A percentile compares a stretch with the other conserved stretches of the same genome.
phyloP scores from a whole-genome alignment of 2,113 vertebrate genomes.

The Pelodiscus sinensis region DNA sequence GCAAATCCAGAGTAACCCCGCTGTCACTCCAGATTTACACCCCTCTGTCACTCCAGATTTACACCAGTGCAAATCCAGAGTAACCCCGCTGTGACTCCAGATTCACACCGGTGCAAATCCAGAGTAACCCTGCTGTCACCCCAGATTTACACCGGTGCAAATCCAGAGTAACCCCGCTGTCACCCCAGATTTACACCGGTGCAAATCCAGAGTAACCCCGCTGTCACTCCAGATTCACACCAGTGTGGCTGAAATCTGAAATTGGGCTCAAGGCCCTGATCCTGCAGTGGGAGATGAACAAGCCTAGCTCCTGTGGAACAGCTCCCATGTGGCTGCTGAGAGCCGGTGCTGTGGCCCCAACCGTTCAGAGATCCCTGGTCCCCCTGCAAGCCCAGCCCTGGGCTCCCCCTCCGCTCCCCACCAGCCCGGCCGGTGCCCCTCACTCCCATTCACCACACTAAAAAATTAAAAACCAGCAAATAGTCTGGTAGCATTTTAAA shows the following conservation, averaged over 20 bases:
- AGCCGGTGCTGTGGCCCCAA: background rate
- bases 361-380: accelerated
- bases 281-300: background rate
- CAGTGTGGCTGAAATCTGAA: background rate
- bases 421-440: background rate
- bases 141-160: background rate
- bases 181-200: no score
- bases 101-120: no score
- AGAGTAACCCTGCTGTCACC: no score
- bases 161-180: no score
- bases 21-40: no score
- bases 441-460: background rate
- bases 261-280: background rate
- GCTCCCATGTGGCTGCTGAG: background rate
- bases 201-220: accelerated
- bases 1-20: no score
- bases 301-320: no score
- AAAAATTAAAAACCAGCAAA: no score
- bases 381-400: background rate
- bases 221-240: background rate
- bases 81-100: no score
- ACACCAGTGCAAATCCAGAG: no score
- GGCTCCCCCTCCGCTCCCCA: background rate
- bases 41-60: no score
- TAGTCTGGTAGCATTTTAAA: no score